Base-by-base conservation (phyloP, 2,113 vertebrate genomes). In the Takifugu flavidus region DNA sequence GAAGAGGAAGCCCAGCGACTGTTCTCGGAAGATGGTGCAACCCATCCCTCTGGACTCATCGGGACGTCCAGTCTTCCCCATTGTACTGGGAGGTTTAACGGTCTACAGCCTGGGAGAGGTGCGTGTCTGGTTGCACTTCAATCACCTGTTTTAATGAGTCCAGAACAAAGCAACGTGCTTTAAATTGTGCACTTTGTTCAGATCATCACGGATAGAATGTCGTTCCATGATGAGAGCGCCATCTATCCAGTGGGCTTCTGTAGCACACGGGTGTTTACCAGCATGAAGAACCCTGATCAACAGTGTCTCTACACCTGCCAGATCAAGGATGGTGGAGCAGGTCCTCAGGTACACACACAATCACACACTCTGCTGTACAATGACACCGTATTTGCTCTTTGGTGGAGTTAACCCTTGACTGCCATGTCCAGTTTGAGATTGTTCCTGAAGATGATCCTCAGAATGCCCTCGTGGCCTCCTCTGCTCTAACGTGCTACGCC, bases 201-300 rank as follows among this genome's bases (percentile, higher is more conserved):
- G 92, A 96, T 96, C 70, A 91, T 95, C 84, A 91, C 93, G 29
- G 93, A 96, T 82, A 89, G 94, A 29, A 84, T 88, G 68, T 78
- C 89, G 74, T 96, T 96, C 78, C 92, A 95, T 56, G 94, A 94
- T 11, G 92, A 94, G 77, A 83, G 53, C 8, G 91, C 93, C 73
- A 95, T 96, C 85, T 96, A 94, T 70, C 94, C 95, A 0, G 95
- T 94, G 69, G 94, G 95, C 26, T 96, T 94, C 87, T 95, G 94
- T 87, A 96, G 94, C 80, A 96, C 94, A 0, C 85, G 94, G 5
- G 56, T 92, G 8, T 94, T 91, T 13, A 90, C 91, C 79, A 93
- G 95, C 74, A 91, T 92, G 90, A 93, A 88, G 68, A 89, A 61
- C 72, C 91, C 93, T 0, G 91, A 91, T 39, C 93, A 90, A 79